Conservation (phyloP, 2,797 vertebrate species). For the Pseudomugil tenellus region DNA sequence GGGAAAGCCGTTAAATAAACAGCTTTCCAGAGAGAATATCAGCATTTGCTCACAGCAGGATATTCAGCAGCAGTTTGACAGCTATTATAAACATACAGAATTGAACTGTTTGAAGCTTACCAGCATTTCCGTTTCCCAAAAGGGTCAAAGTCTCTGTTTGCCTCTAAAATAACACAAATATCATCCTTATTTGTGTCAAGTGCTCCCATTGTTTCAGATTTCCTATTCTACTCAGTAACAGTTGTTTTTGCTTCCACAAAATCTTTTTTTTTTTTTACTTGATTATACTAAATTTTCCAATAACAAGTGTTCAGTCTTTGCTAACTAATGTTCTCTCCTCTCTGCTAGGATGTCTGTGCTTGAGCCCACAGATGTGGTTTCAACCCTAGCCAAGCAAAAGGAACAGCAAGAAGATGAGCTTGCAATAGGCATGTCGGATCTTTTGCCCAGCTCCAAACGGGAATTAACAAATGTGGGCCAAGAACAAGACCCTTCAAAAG, state of each 20-base stretch:
- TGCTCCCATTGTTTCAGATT: background rate
- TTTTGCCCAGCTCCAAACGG: constrained; percentile 45
- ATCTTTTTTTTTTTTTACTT: background rate
- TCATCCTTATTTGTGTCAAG: constrained; percentile 17
- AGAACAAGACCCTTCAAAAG: constrained; percentile 60
- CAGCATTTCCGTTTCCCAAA: constrained; percentile 5
- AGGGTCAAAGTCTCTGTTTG: constrained; percentile 22
- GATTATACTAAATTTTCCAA: background rate
- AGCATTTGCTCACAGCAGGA: constrained; percentile 28
- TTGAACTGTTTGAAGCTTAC: constrained; percentile 20
- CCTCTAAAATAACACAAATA: background rate
- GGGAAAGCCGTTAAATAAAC: constrained; percentile 56
- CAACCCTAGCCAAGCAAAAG: constrained; percentile 51
- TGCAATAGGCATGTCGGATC: constrained; percentile 61
- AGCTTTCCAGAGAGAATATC: constrained; percentile 50
- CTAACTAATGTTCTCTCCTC: constrained; percentile 21
- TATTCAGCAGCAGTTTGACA: constrained; percentile 40
- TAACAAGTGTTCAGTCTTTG: constrained; percentile 9
- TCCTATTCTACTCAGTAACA: background rate
- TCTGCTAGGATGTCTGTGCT: constrained; percentile 53
- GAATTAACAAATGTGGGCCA: constrained; percentile 39
- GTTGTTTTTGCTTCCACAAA: constrained; percentile 9
- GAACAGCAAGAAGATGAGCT: constrained; percentile 48
- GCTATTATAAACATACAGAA: constrained; percentile 30
- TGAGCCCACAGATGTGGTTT: constrained; percentile 48